A percentile compares a stretch with the other conserved stretches of the same genome.
Evolutionary conservation across 1,140 invertebrate species (phyloP).

Genomic region (Drosophila nikananu): DNA sequence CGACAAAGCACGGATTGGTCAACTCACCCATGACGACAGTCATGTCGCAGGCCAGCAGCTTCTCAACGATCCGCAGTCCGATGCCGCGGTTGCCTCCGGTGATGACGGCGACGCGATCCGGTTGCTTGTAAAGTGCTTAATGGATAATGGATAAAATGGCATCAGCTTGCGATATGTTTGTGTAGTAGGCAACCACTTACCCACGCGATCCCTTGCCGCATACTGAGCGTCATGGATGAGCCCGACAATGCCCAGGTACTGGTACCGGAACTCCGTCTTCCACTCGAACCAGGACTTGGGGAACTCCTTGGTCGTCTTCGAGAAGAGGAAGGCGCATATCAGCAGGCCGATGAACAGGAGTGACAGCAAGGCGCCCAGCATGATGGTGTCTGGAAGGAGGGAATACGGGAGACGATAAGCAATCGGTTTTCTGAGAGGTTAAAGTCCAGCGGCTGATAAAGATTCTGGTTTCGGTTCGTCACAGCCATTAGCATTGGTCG

Average conservation of each 20-base stretch:
- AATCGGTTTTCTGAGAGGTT: constrained; percentile 3
- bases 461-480: constrained; percentile 2
- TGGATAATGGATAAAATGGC: constrained; percentile 54
- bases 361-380: constrained; percentile 43
- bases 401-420: constrained; percentile 26
- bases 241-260: constrained; percentile 86
- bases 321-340: constrained; percentile 70
- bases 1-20: constrained; percentile 32
- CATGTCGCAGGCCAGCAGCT: constrained; percentile 92
- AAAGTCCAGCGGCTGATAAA: constrained; percentile 51
- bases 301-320: constrained; percentile 80
- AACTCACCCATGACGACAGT: constrained; percentile 93
- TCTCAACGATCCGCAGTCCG: constrained; percentile 92
- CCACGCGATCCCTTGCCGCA: constrained; percentile 86
- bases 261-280: constrained; percentile 86
- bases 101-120: constrained; percentile 91
- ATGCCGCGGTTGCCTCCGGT: constrained; percentile 96
- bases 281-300: constrained; percentile 85
- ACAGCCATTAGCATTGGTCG: constrained; percentile 13
- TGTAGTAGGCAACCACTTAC: constrained; percentile 79
- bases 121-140: constrained; percentile 87
- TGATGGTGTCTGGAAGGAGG: constrained; percentile 17
- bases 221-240: constrained; percentile 86
- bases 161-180: not conserved
- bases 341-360: constrained; percentile 51